Base-by-base conservation (phyloP, 2,113 vertebrate genomes). In the Rhineura floridana region DNA sequence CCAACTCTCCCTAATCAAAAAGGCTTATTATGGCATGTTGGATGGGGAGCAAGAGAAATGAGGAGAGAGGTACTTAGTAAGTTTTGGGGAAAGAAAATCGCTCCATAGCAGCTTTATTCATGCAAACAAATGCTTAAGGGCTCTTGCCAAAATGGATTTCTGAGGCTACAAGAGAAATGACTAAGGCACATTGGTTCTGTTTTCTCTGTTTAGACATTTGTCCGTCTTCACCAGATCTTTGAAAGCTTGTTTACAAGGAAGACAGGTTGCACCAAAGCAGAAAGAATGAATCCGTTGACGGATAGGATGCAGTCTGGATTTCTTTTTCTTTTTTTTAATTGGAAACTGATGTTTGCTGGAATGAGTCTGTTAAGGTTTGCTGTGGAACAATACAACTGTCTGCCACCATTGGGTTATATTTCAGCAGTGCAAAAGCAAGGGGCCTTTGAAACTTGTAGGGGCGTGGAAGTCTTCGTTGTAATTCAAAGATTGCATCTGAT, bases 201-300 rank as follows among this genome's bases (percentile, higher is more conserved):
- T 95, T 94, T 79, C 88, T 91, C 48, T 91, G 59, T 89, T 92
- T 86, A 87, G 85, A 93, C 9, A 0, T 88, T 83, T 82, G 73
- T 91, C 87, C 92, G 87, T 93, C 87, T 88, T 92, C 89, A 91
- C 33, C 50, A 33, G 0, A 0, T 76, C 88, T 90, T 42, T 89
- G 44, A 92, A 92, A 92, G 25, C 39, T 92, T 93, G 90, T 87
- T 94, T 92, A 89, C 84, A 82, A 87, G 44, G 48, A 95, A 87
- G 81, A 85, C 75, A 92, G 67, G 77, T 90, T 94, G 81, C 50
- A 85, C 44, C 77, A 77, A 62, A 93, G 76, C 83, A 94, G 89
- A 21, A 17, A 36, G 93, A 88, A 91, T 50, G 84, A 89, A 76
- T 50, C 3, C 93, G 89, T 70, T 90, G 93, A 95, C 21, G 88